Base-by-base conservation (phyloP, 1,140 invertebrate genomes). In the Hormaphis cornu region DNA sequence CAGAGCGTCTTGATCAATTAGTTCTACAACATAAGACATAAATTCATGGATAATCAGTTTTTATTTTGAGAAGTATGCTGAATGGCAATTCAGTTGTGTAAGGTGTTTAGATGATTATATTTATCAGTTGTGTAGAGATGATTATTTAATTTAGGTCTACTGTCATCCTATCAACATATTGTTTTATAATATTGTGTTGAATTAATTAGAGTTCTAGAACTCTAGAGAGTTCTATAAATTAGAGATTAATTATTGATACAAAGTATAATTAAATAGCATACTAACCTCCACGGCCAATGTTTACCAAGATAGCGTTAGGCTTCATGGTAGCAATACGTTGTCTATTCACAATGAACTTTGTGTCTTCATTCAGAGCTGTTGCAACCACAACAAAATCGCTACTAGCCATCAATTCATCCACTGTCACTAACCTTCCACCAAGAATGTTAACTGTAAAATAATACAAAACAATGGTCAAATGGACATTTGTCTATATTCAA, bases 321-420 rank as follows among this genome's bases (percentile, higher is more conserved):
- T 95, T 95, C 93, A 95, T 96, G 76, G 87, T 85, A 3, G 79
- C 75, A 76, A 95, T 94, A 40, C 86, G 83, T 46, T 80, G 74
- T 71, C 82, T 80, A 75, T 90, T 86, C 74, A 95, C 93, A 69
- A 95, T 82, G 54, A 84, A 81, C 72, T 80, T 83, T 0, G 92
- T 95, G 76, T 91, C 84, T 18, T 85, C 80, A 3, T 85, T 89
- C 20, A 93, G 76, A 18, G 89, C 83, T 71, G 83, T 84, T 70
- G 84, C 86, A 2, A 85, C 84, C 61, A 95, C 84, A 1, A 95
- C 81, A 79, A 95, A 92, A 78, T 95, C 91, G 71, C 89, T 91
- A 73, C 86, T 74, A 44, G 74, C 71, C 0, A 94, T 75, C 42
- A 95, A 79, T 48, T 84, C 20, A n/a, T 71, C 63, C 33, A 71